Evolutionary conservation across 2,888 invertebrate genomes (phyloP), one percentile per base, ranked within the genome.

Genomic region (Megalurothrips usitatus): DNA sequence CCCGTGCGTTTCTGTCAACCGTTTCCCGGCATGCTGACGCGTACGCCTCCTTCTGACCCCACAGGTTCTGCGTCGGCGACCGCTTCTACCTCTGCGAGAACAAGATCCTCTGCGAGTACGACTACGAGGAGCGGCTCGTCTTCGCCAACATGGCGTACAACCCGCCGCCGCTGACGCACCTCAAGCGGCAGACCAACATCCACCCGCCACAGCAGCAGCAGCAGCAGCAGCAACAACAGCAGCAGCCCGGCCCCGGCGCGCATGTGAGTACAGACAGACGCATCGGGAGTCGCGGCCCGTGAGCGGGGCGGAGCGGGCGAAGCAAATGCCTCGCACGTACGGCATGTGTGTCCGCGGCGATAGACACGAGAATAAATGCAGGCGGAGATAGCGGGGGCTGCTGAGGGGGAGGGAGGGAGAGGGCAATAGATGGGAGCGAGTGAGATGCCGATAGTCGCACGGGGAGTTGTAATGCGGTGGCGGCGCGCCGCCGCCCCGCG

Each of bases 51-150:
- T 43, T 2, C 34, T 43, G 34, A 43, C 34, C 34, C 34, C 89
- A 17, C 91, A 98, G 98, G 90, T 98, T 98, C 89, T 98, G 98
- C 88, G 97, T 98, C 78, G 98, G 98, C 52, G 98, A 98, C 88
- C 92, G 96, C 84, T 98, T 97, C 89, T 98, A 98, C 89, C 89
- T 98, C 85, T 97, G 96, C 89, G 98, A 98, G 89, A 98, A 98
- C 89, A 97, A 97, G 90, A 98, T 98, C 84, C 92, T 98, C 81
- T 98, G 98, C 89, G 98, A 98, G 88, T 97, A 97, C 87, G 98
- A 98, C 88, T 98, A 98, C 87, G 97, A 98, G 87, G 98, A 98
- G 89, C 90, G 97, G 84, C 90, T 97, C 88, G 96, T 97, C 84
- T 97, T 97, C 87, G 97, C 97, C 83, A 96, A 96, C 87, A 96